Base-by-base conservation (phyloP, 2,113 vertebrate species). In the Uropsilus gracilis region DNA sequence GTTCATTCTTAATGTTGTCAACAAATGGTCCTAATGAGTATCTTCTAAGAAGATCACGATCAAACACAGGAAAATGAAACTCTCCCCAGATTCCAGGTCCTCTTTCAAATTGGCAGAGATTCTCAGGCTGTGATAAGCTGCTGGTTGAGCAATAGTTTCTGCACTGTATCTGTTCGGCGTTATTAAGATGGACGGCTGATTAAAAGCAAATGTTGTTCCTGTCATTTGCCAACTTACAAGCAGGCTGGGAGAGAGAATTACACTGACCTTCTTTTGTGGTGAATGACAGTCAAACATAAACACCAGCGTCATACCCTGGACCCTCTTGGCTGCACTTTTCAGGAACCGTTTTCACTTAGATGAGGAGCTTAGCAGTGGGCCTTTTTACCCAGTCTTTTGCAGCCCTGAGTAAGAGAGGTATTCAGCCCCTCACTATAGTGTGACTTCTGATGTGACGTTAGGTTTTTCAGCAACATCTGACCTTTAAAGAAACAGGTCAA, bases 1-100 rank as follows among this genome's bases (percentile, higher is more conserved):
- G 71, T 89, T 96, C 87, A 95, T 96, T 95, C 91, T 91, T 89
- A 68, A 89, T 93, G 76, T 85, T 96, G 86, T 96, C 96, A 95
- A 83, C 95, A 95, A 97, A 94, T 42, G 80, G 89, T 44, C 34
- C 75, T 94, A 84, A 57, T 91, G 96, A 95, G 80, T 63, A 63
- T 86, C 83, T 94, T 97, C 94, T 96, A 77, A 95, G 82, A 96
- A 76, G 90, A 92, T 42, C 85, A 13, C 71, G 76, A 96, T 95
- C 91, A 81, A 93, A 97, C 94, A 20, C 75, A 90, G 77, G 71
- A 89, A 94, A 84, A 88, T 13, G 42, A 61, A 71, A 73, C 86
- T 84, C 42, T 53, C 48, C 48, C 64, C 24, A 2, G 32, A 94
- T 91, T 73, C 16, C 4, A 89, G 76, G 46, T 85, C 68, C 55